Conservation (phyloP, 2,113 vertebrate species). For the Ophiodon elongatus region DNA sequence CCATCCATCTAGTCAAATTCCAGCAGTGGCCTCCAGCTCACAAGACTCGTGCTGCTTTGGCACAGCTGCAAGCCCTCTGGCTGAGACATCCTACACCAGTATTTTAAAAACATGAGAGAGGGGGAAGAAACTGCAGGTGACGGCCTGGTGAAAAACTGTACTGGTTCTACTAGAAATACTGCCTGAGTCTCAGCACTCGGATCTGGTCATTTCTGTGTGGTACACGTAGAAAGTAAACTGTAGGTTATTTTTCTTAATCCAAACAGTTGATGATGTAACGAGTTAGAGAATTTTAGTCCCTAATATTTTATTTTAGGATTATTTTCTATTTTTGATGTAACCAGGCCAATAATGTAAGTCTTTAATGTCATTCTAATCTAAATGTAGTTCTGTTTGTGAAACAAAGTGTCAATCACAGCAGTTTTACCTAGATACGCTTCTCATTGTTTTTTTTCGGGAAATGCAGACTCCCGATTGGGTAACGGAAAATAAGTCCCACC, state of each 20-base stretch:
- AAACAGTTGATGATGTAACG: conserved; percentile 57
- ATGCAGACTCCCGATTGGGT: no score
- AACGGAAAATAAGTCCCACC: no score
- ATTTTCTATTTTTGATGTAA: no score
- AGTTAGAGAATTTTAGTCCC: no score
- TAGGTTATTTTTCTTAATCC: conserved; percentile 21
- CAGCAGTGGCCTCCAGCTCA: conserved; percentile 2
- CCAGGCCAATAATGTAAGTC: no score
- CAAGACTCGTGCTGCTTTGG: conserved; percentile 22
- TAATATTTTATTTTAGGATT: no score
- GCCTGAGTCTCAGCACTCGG: background rate
- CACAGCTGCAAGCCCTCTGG: conserved; percentile 39
- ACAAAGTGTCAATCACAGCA: no score
- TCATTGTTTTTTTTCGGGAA: no score
- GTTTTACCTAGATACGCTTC: no score
- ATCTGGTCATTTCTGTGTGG: background rate
- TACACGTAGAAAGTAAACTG: conserved; percentile 3
- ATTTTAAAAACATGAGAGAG: background rate
- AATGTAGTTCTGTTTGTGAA: no score
- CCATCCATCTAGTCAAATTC: conserved; percentile 29
- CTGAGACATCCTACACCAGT: conserved; percentile 7
- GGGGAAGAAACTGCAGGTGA: no score
- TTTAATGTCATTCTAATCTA: no score
- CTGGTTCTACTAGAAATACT: background rate
- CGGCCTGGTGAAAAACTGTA: background rate